These are phyloP conservation scores for Clamator glandarius DNA, from an alignment of 2,797 vertebrate genomes.

Conservation along the genomic window DNA sequence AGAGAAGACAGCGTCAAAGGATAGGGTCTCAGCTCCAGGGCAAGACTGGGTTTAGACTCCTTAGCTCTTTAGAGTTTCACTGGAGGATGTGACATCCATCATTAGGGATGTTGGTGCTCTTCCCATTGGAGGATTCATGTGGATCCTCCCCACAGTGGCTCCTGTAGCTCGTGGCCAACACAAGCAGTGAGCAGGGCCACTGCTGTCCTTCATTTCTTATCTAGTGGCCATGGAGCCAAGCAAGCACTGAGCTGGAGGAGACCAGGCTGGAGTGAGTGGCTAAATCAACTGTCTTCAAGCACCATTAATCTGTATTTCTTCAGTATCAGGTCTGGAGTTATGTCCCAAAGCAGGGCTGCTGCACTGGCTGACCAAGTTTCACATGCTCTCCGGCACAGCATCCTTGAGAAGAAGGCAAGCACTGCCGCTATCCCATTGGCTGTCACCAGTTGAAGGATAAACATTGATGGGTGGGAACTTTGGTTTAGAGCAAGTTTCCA, in stretches of 20 bases:
- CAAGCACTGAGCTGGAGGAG: not conserved
- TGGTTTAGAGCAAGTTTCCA: not conserved
- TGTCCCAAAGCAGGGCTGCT: not conserved
- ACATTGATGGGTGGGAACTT: not conserved
- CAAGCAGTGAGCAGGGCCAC: not conserved
- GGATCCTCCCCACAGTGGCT: not conserved
- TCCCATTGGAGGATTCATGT: not conserved
- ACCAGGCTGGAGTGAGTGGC: not conserved
- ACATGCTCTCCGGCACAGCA: not conserved
- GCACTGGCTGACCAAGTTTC: not conserved
- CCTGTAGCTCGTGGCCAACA: not conserved
- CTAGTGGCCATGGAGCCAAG: accelerated
- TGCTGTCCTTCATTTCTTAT: not conserved
- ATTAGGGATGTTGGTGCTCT: not conserved
- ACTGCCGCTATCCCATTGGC: not conserved
- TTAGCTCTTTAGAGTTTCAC: not conserved
- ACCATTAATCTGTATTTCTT: not conserved
- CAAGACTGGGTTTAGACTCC: not conserved
- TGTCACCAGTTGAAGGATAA: not conserved
- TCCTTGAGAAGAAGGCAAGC: not conserved
- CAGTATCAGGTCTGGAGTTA: not conserved
- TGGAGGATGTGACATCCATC: not conserved
- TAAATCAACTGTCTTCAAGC: not conserved
- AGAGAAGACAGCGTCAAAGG: not conserved
- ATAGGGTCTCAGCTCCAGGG: not conserved